Percentiles rank a stretch among this genome's conserved stretches.
Evolutionary conservation across 2,888 invertebrate genomes (phyloP).

Genomic region (Watsonalla binaria): DNA sequence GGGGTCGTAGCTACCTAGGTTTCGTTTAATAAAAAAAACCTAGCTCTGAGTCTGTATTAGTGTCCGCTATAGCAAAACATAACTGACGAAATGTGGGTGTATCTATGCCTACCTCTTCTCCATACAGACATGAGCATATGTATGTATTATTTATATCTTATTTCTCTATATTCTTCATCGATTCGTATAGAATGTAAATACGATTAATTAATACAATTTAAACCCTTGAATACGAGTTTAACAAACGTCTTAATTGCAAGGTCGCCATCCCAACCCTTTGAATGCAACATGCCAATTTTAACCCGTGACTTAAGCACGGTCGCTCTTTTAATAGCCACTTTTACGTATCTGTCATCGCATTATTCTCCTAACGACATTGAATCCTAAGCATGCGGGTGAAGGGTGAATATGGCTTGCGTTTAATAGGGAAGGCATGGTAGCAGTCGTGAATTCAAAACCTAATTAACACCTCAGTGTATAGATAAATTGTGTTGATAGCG

Average conservation of each 20-base stretch:
- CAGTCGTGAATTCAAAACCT: constrained; percentile 74
- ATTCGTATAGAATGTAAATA: background rate
- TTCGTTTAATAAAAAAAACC: no score
- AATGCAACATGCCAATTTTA: constrained; percentile 63
- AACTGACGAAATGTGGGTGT: no score
- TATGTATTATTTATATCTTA: no score
- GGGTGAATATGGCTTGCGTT: constrained; percentile 22
- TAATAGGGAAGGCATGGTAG: constrained; percentile 40
- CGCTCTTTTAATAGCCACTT: constrained; percentile 64
- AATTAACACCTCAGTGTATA: constrained; percentile 73
- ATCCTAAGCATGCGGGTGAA: constrained; percentile 21
- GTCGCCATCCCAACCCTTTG: constrained; percentile 48
- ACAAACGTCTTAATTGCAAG: constrained; percentile 56
- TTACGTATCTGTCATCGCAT: constrained; percentile 64
- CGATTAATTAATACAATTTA: background rate
- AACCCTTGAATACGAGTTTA: background rate
- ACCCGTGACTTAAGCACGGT: constrained; percentile 65
- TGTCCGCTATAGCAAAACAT: no score
- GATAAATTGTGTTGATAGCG: constrained; percentile 73
- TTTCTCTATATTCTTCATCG: no score
- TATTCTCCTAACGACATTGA: constrained; percentile 13
- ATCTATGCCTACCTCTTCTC: no score
- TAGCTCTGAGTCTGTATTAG: no score
- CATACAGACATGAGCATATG: no score
- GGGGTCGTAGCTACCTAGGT: no score